Base-by-base conservation (phyloP, 2,888 invertebrate species). In the Spicauda simplicius region DNA sequence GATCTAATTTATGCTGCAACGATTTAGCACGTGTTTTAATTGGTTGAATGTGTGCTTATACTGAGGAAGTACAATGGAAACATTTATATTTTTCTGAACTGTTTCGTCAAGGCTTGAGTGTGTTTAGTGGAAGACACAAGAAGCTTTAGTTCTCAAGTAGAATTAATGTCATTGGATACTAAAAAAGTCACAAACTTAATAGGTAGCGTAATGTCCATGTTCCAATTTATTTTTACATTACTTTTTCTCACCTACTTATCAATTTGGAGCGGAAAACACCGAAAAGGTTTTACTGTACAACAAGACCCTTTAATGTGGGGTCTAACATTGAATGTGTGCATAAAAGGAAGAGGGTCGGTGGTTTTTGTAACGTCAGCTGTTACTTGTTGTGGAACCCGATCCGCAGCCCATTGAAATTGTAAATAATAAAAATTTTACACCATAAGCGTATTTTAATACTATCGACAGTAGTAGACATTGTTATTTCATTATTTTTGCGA, bases 291-390 rank as follows among this genome's bases (percentile, higher is more conserved):
- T 59, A 66, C 41, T 20, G 57, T 41, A 59, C 14, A 45, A 56
- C 25, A 30, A 25, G 25, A 25, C 3, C 33, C 41, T 45, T 30
- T 59, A 54, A 50, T 55, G 55, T 60, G 61, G 61, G 65, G 60
- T 50, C 56, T 52, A 12, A 45, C 50, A 50, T 67, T 52, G 60
- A 50, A 56, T 55, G 45, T 55, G 33, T 55, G 16, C 59, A 60
- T n/a, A 56, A 67, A 67, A 56, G 82, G 80, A 84, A 80, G 83
- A 83, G 86, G 87, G 87, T 78, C 30, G 69, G 78, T 25, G 69
- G 74, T 84, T 87, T 89, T 87, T 87, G 85, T 74, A 64, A 53
- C 81, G 86, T 89, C 91, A 91, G 91, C 90, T 91, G 91, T 88
- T 89, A 53, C 20, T 41, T 72, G 71, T 73, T 63, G 73, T 75